Base-by-base conservation (phyloP, 2,888 invertebrate genomes). In the Dolichomitus sp. region DNA sequence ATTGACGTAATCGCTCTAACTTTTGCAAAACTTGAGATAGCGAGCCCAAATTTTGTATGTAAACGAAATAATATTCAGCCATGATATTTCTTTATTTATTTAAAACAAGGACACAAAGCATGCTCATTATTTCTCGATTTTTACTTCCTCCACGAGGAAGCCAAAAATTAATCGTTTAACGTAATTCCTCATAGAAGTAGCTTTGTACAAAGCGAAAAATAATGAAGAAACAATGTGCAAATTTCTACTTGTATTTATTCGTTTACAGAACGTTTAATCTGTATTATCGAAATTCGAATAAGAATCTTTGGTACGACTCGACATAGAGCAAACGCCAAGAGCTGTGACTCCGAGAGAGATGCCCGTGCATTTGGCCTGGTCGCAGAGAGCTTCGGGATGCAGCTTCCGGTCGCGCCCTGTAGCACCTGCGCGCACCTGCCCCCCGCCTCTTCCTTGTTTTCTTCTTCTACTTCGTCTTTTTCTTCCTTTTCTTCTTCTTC, bases 391-490 rank as follows among this genome's bases (percentile, higher is more conserved):
- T 85, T 85, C 84, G 83, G 81, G 77, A 69, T 50, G 79, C 79
- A 82, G 91, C 91, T 93, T 92, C 92, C 92, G 92, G 91, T 92
- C 92, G 91, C 90, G 88, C 90, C 90, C 89, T 89, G 89, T 86
- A 86, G 91, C 92, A 93, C 92, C 91, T 92, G 91, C 89, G 89
- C 88, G 87, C 90, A 90, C 91, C 90, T 90, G 89, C 88, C 88
- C 89, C 88, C 89, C 86, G 87, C 78, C 83, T 82, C 81, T 63
- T 77, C 70, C 81, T 52, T 59, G 27, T 72, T 37, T 63, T 52
- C 77, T 42, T 66, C 79, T 59, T 63, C 81, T 61, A 54, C 66
- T 78, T 80, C 70, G 68, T 79, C 54, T 9, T 63, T 74, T 42
- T 69, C 78, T 65, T 65, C 70, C 37, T 74, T 77, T 66, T 61